Base-by-base conservation (phyloP, 2,113 vertebrate species). In the Oostethus manadensis region DNA sequence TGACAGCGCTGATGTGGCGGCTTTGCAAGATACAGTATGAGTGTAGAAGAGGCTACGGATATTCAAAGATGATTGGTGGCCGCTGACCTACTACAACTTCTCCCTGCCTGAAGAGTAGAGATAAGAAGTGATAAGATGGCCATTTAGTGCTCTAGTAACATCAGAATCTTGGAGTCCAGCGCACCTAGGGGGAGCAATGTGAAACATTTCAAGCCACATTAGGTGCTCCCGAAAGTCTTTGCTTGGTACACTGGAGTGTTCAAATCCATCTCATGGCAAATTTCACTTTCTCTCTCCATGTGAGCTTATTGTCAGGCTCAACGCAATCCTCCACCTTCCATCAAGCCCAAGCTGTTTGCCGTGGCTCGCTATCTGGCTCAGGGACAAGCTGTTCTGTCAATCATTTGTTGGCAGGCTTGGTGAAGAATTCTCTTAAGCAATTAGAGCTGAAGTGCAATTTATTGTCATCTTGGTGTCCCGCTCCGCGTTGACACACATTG, bases 281-380 rank as follows among this genome's bases (percentile, higher is more conserved):
- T 40, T 1, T 42, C 15, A 49, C 16, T 14, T 18, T 49, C 55
- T 43, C 22, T 38, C 54, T 56, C 64, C 33, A 46, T 54, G 15
- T 49, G 46, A 49, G 33, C 42, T 62, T 33, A 18, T 26, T 55
- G n/a, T 40, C 44, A 40, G 15, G 18, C 17, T 17, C 53, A 60
- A n/a, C 26, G 44, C 2, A 11, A 56, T 51, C 35, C 8, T 38
- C 11, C 38, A 11, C 38, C 38, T 40, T 4, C 29, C 4, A 33
- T 33, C 29, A 33, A 33, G 29, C 29, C 38, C 38, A 40, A 40
- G 11, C 38, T 42, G 11, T 45, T 58, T 48, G 23, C 33, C 54
- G 53, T 40, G 23, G 48, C 22, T 63, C 65, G 47, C 44, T 76
- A 79, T 86, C 68, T 88, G 71, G 84, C 86, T 87, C 86, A 82